Percentiles rank a stretch among this genome's conserved stretches.
Conservation (phyloP, 2,113 vertebrate genomes). For the Catharus bicknelli region DNA sequence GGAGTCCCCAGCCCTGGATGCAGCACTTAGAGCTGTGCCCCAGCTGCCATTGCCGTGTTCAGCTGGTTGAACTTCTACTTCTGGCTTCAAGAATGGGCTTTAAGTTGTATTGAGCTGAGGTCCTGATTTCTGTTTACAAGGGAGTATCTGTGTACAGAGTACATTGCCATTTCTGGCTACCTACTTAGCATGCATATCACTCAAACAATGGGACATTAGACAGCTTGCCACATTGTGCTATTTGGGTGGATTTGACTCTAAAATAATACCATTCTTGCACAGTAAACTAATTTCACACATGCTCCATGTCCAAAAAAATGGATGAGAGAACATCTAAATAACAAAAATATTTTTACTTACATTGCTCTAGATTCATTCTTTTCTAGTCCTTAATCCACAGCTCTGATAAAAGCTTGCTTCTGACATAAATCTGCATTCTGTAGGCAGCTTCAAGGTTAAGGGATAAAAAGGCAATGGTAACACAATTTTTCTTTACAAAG, state of each 20-base stretch:
- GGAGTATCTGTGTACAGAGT: neutral
- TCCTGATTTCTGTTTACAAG: neutral
- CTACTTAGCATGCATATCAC: neutral
- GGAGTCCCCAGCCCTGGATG: neutral
- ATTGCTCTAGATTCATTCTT: neutral
- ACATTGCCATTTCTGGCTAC: neutral
- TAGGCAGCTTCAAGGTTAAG: slow-evolving; percentile 5
- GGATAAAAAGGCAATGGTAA: neutral
- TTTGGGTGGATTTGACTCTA: neutral
- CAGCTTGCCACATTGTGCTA: neutral
- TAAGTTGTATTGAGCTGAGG: neutral
- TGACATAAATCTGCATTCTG: neutral
- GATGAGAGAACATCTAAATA: neutral
- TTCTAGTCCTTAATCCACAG: neutral
- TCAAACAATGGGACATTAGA: neutral
- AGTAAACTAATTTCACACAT: neutral
- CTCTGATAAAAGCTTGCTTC: neutral
- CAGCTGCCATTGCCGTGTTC: rapidly evolving
- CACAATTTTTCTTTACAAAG: neutral
- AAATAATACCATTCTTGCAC: neutral
- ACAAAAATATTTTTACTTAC: neutral
- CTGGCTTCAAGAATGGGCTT: neutral
- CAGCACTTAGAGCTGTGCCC: neutral
- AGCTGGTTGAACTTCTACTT: neutral
- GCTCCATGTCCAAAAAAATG: neutral